Evolutionary conservation across 2,888 invertebrate species (phyloP), one percentile per base, ranked within the genome.

Genomic region (Drosophila engyochracea): DNA sequence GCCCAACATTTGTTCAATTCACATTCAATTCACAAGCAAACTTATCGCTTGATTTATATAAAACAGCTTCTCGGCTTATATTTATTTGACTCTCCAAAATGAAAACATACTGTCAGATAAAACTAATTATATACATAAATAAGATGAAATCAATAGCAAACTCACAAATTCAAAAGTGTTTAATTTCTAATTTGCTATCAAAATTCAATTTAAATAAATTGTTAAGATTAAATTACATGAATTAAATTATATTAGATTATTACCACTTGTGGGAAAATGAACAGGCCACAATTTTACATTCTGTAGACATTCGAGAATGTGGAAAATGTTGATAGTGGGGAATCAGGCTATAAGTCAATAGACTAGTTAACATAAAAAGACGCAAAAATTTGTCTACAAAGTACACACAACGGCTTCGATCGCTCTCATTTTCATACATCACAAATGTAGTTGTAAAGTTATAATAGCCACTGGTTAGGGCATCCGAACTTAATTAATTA

Each of bases 401-500:
- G 31, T 31, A 31, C 31, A 31, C 31, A 33, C 10, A 10, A 1
- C 4, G 33, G 33, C 12, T 39, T 39, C 7, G 37, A 37, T 2
- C 37, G 3, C 37, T 19, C n/a, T 41, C 4, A 35, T 41, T n/a
- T n/a, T 10, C 30, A 3, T 33, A 4, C 16, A 16, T 49, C 49
- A 22, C 44, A 59, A 30, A 44, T 44, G 4, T 12, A 0, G 10
- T n/a, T 6, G 22, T 1, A 10, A 16, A 52, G n/a, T 19, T 33
- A 2, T 1, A 12, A 1, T 51, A 41, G 10, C 33, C 33, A 22
- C 1, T n/a, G 33, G 30, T 47, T 37, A 31, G 70, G 14, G 55
- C 4, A 63, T 28, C 28, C 1, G n/a, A 31, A 58, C 55, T 75
- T 67, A 55, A 69, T 61, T 76, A 74, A 76, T 68, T 61, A 58